These are phyloP conservation scores for Trididemnum clinides DNA, from an alignment of 23 tunicate genomes.

Conservation along the genomic window DNA sequence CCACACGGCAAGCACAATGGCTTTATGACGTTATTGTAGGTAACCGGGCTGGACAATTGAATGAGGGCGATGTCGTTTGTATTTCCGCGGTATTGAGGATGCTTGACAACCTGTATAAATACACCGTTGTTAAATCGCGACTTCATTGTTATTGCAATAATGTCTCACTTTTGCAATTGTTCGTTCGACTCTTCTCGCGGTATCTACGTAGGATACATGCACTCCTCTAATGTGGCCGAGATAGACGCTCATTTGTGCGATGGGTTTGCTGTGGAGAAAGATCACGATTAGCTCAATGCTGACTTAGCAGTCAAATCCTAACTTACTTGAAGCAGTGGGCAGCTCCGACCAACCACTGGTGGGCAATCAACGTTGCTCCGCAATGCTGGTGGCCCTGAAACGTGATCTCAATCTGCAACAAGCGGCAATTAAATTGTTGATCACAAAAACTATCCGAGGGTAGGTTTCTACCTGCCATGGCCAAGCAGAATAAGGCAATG, in stretches of 20 bases:
- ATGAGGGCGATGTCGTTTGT: slow-evolving; percentile 39
- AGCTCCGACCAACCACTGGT: slow-evolving; percentile 39
- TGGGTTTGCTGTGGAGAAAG: too few species aligned
- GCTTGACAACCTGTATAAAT: slow-evolving; percentile 26
- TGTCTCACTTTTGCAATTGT: background rate
- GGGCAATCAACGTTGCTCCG: slow-evolving; percentile 36
- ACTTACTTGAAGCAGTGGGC: slow-evolving; percentile 59
- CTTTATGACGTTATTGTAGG: slow-evolving; percentile 23
- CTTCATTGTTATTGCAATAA: too few species aligned
- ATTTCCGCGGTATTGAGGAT: background rate
- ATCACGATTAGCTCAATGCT: too few species aligned
- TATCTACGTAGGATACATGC: background rate
- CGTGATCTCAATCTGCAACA: slow-evolving; percentile 4
- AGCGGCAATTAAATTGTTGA: background rate
- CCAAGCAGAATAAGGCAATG: slow-evolving; percentile 33
- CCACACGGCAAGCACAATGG: slow-evolving; percentile 62
- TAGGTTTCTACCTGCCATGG: slow-evolving; percentile 45
- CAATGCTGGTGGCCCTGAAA: slow-evolving; percentile 15
- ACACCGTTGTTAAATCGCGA: too few species aligned
- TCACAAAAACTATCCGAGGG: too few species aligned
- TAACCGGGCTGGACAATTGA: slow-evolving; percentile 20
- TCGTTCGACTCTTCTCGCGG: background rate
- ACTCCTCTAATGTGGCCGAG: slow-evolving; percentile 31
- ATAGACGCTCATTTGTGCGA: slow-evolving; percentile 27
- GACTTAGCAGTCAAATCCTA: too few species aligned